Evolutionary conservation across 2,113 vertebrate species (phyloP), one percentile per base, ranked within the genome.

Genomic region (Oryzias curvinotus): DNA sequence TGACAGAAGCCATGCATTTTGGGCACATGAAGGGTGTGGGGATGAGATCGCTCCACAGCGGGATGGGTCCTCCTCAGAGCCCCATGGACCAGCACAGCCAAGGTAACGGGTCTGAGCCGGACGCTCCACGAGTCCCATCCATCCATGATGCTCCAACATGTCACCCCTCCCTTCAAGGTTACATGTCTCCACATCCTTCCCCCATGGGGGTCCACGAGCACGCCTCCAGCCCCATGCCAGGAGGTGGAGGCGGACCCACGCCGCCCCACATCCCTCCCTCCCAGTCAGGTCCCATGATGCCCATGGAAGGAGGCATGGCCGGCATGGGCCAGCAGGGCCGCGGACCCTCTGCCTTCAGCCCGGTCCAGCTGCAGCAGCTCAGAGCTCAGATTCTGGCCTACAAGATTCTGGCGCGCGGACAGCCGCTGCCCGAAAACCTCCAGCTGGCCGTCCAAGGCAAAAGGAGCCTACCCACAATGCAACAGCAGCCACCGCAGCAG

Each of bases 41-140:
- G 14, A 96, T 98, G 93, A 90, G 97, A 68, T 93, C 97, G 16
- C 93, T 96, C 52, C 96, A 96, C 70, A 94, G 96, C 44, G 97
- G 96, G 72, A 98, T 99, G 96, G 96, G 94, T 12, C 97, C 97
- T 47, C 96, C 97, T 30, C 97, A 98, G 87, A 99, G 97, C 85
- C 97, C 97, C 0, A 94, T 98, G 95, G 97, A 99, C 83, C 97
- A 98, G 56, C 97, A 97, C 86, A 96, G 93, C 84, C 97, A 99
- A 96, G 97, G 97, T 98, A 89, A 13, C 1, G 1, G 48, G 2
- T 19, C 2, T 49, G 36, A 36, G 1, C 30, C 30, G 30, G 30
- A 36, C 6, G 26, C 26, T 5, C 26, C 4, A 28, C 5, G 26
- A 28, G 26, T 28, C 30, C 30, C 1, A 8, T 36, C 36, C 36